Conservation (phyloP, 2,888 invertebrate species). For the Epiblema foenella region DNA sequence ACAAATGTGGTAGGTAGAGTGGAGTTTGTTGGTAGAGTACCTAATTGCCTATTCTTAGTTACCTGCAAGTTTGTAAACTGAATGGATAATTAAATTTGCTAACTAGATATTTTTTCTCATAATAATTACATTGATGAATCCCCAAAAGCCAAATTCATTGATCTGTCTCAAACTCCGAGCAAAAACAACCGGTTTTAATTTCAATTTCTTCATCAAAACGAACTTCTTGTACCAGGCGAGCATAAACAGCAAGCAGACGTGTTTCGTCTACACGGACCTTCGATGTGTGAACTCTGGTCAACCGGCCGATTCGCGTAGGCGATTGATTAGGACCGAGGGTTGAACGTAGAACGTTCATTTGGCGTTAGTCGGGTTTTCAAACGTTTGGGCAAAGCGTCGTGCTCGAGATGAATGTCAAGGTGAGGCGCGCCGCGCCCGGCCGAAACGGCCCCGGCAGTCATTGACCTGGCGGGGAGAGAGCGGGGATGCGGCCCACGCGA, state of each 20-base stretch:
- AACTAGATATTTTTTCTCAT: not conserved
- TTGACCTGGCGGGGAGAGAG: conserved; percentile 69
- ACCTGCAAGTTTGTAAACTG: not conserved
- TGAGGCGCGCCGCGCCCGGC: conserved; percentile 77
- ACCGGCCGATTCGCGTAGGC: conserved; percentile 56
- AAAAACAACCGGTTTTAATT: conserved; percentile 41
- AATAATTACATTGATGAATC: conserved; percentile 1
- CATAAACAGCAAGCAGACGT: conserved; percentile 53
- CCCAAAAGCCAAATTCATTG: conserved; percentile 27
- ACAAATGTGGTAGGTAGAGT: conserved; percentile 9
- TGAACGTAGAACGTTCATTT: conserved; percentile 57
- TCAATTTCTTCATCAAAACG: conserved; percentile 45
- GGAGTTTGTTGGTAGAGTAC: not conserved
- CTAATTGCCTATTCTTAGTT: not conserved
- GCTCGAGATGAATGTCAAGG: conserved; percentile 84
- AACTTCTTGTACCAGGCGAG: conserved; percentile 55
- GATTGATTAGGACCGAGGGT: conserved; percentile 51
- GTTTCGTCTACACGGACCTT: conserved; percentile 49
- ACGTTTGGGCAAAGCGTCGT: conserved; percentile 78
- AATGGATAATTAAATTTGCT: not conserved
- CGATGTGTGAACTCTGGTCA: conserved; percentile 50
- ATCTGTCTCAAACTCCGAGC: conserved; percentile 30
- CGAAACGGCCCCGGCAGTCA: conserved; percentile 81
- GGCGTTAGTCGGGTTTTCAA: conserved; percentile 73
- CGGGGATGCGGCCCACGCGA: conserved; percentile 79